Evolutionary conservation across 2,113 vertebrate genomes (phyloP).

Genomic region (Nipponia nippon): DNA sequence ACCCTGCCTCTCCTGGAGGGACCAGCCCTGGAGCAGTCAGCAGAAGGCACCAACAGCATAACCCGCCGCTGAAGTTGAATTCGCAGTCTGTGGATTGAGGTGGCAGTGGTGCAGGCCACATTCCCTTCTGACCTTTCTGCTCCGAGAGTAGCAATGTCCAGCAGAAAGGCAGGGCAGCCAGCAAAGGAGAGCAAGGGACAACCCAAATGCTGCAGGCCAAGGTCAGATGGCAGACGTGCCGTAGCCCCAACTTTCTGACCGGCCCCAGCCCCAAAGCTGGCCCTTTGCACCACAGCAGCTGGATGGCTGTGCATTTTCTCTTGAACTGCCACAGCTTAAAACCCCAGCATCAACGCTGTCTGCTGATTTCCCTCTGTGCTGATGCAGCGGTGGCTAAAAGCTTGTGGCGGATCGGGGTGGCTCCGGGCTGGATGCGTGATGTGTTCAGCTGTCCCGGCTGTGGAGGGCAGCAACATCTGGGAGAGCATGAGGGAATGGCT

Average conservation of each 20-base stretch:
- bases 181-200: not conserved
- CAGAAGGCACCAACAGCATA: not conserved
- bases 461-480: conserved; percentile 30
- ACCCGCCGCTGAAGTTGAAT: not conserved
- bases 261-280: not conserved
- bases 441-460: not conserved
- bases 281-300: not conserved
- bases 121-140: not conserved
- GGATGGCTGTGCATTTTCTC: not conserved
- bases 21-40: not conserved
- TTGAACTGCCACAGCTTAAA: not conserved
- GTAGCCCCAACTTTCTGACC: accelerated
- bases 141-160: not conserved
- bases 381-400: not conserved
- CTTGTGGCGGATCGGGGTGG: accelerated
- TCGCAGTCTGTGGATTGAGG: not conserved
- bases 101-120: not conserved
- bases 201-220: not conserved
- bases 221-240: not conserved
- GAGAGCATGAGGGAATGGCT: conserved; percentile 29
- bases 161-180: not conserved
- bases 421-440: not conserved
- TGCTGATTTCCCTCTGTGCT: not conserved
- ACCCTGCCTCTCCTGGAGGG: not conserved
- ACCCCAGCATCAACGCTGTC: not conserved